Percentiles rank a stretch among this genome's conserved stretches.
These are phyloP conservation scores for Lithodes maja DNA, from an alignment of 2,888 invertebrate genomes.

Conservation along the genomic window DNA sequence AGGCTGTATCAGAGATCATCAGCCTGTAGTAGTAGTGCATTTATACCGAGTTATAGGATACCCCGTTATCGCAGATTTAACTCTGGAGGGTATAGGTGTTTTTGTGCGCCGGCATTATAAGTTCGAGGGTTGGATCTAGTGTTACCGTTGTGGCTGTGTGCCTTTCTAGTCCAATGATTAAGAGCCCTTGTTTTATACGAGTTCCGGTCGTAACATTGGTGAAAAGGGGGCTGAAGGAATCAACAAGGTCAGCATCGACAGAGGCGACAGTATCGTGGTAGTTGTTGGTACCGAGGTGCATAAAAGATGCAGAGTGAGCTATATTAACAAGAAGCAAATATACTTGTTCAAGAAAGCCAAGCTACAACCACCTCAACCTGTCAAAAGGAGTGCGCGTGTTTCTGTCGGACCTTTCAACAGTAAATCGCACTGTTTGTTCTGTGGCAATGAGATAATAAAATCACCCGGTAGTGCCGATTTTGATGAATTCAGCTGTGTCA, in stretches of 20 bases:
- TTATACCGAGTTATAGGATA: too few relatives aligned
- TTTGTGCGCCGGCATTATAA: too few relatives aligned
- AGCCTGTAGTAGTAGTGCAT: too few relatives aligned
- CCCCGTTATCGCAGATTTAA: too few relatives aligned
- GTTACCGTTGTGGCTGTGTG: too few relatives aligned
- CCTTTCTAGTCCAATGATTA: too few relatives aligned
- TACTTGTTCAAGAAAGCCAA: constrained; percentile 27
- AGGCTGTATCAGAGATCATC: too few relatives aligned
- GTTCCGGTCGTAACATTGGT: not conserved
- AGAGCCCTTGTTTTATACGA: too few relatives aligned
- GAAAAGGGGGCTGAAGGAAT: constrained; percentile 41
- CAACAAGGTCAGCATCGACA: constrained; percentile 33
- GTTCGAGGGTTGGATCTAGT: too few relatives aligned
- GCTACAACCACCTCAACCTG: constrained; percentile 24
- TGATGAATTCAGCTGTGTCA: constrained; percentile 32
- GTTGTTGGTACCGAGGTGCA: constrained; percentile 22
- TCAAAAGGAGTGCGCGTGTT: constrained; percentile 23
- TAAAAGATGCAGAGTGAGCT: constrained; percentile 19
- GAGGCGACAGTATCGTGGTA: constrained; percentile 37
- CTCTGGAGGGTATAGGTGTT: too few relatives aligned
- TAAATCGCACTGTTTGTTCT: constrained; percentile 26
- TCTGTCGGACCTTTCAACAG: constrained; percentile 34
- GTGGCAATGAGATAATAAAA: constrained; percentile 33
- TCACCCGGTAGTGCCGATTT: constrained; percentile 21
- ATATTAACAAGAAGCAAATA: constrained; percentile 15